phyloP scores from a whole-genome alignment of 2,888 invertebrate genomes.

The Perdita meconis region DNA sequence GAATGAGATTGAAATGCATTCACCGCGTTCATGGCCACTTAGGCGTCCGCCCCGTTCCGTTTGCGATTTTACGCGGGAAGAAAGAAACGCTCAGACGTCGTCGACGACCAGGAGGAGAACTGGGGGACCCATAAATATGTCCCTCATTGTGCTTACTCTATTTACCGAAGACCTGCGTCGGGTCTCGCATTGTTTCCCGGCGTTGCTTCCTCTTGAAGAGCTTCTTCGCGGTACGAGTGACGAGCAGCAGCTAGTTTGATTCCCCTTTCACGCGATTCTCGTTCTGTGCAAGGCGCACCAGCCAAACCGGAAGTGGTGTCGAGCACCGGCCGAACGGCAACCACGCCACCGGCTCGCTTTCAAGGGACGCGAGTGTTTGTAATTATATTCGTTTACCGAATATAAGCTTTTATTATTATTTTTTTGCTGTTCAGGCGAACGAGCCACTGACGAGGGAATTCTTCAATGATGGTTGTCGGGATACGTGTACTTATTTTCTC shows the following conservation, averaged over 20 bases:
- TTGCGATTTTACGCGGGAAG: conserved; percentile 34
- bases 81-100: conserved; percentile 47
- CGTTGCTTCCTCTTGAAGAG: conserved; percentile 57
- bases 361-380: conserved; percentile 42
- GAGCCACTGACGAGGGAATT: not conserved
- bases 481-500: not conserved
- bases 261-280: conserved; percentile 64
- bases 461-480: not conserved
- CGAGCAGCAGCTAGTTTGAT: conserved; percentile 53
- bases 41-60: conserved; percentile 46
- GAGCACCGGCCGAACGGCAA: conserved; percentile 51
- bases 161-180: conserved; percentile 59
- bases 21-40: conserved; percentile 68
- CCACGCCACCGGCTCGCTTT: conserved; percentile 41
- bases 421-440: not conserved
- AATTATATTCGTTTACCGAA: conserved; percentile 46
- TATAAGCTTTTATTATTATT: conserved; percentile 47
- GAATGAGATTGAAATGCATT: conserved; percentile 73
- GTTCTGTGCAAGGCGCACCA: conserved; percentile 11
- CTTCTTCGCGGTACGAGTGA: conserved; percentile 23
- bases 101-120: conserved; percentile 27
- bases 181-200: conserved; percentile 55
- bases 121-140: conserved; percentile 59
- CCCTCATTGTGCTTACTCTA: conserved; percentile 55
- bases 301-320: conserved; percentile 42